These are phyloP conservation scores for Cylindroiulus punctatus DNA, from an alignment of 2,888 invertebrate species.

Conservation along the genomic window DNA sequence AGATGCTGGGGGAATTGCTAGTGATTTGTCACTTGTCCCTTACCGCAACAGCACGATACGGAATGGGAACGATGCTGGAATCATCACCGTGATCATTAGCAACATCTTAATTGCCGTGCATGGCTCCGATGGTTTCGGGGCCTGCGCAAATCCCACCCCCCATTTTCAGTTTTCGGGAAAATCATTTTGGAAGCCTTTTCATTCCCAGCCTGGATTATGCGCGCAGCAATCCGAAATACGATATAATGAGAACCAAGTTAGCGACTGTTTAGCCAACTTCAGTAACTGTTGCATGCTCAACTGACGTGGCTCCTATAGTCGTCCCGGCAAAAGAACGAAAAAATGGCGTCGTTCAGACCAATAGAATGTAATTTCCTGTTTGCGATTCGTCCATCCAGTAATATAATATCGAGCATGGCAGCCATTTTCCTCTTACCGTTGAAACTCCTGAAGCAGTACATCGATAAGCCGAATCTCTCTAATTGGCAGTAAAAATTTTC, in stretches of 20 bases:
- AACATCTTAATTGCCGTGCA: neutral
- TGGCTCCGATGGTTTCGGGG: neutral
- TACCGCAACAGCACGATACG: conserved; percentile 18
- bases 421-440: no score
- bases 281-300: neutral
- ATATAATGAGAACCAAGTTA: neutral
- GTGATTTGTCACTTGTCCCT: conserved; percentile 10
- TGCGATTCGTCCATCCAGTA: no score
- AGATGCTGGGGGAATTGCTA: neutral
- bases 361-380: no score
- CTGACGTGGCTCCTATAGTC: neutral
- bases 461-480: no score
- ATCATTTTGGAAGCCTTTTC: neutral
- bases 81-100: conserved; percentile 18
- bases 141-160: no score
- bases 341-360: no score
- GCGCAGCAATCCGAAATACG: neutral
- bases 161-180: neutral
- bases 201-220: neutral
- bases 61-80: neutral
- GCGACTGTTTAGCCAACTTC: neutral
- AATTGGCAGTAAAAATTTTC: no score
- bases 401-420: no score
- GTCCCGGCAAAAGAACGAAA: no score
- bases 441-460: no score